phyloP scores from a whole-genome alignment of 2,113 vertebrate species.

The Campylomormyrus numenius region DNA sequence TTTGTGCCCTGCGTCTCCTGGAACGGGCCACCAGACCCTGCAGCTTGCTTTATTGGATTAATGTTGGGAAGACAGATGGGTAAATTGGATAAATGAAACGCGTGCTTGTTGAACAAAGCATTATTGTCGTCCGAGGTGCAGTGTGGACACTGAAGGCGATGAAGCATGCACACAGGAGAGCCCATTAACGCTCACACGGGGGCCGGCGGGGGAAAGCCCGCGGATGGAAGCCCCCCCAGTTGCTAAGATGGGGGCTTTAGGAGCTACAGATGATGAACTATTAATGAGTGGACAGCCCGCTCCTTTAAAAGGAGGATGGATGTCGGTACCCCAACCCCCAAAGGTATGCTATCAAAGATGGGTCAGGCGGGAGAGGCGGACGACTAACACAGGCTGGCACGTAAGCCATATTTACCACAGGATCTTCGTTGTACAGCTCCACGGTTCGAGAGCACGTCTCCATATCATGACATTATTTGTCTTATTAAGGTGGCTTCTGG shows the following conservation, averaged over 20 bases:
- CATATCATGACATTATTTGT: neutral
- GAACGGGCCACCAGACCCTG: neutral
- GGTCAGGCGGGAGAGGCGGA: neutral
- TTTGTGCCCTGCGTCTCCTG: neutral
- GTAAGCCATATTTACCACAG: too few relatives aligned
- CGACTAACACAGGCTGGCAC: neutral
- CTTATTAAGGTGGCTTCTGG: neutral
- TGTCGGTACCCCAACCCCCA: neutral
- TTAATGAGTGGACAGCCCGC: neutral
- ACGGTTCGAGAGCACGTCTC: neutral
- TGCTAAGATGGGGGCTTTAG: neutral
- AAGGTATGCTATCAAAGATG: neutral
- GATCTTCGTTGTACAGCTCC: neutral
- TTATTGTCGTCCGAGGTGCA: neutral
- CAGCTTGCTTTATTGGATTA: neutral
- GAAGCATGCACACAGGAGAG: neutral
- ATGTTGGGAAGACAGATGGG: neutral
- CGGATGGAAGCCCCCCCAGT: neutral
- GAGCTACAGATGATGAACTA: neutral
- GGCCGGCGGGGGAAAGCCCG: neutral
- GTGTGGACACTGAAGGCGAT: neutral
- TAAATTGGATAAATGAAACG: neutral
- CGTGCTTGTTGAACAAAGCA: neutral
- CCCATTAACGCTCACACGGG: neutral
- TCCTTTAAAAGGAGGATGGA: neutral